Base-by-base conservation (phyloP, 2,113 vertebrate species). In the Desmodus rotundus region DNA sequence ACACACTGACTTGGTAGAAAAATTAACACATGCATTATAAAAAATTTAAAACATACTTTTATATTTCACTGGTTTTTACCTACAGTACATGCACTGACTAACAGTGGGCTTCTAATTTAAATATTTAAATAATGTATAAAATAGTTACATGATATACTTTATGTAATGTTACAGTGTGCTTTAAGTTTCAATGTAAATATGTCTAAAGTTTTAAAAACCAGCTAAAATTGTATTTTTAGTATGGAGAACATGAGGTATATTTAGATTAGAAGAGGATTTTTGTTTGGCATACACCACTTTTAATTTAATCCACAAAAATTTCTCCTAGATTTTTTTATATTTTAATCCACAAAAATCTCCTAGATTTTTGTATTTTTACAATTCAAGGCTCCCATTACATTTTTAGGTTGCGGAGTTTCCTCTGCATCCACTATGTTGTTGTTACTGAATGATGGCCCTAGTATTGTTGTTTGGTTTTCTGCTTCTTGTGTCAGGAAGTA, bases 341-440 rank as follows among this genome's bases (percentile, higher is more conserved):
- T 65, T 80, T 43, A 36, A 36, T 85, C 3, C 80, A 5, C 22
- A 38, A 61, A 74, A 61, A 14, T 89, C 19, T 72, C 80, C 82
- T 52, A 96, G 56, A 73, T 4, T 10, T 93, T 80, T 74, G 0
- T 80, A 58, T 88, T 83, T 45, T 87, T 91, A 33, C 31, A 67
- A 91, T 77, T 77, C 91, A 94, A 86, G 61, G 1, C 54, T 89
- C n/a, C 38, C 38, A 88, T 97, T 98, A 81, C 94, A 78, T 97
- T 97, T 96, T 95, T 22, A 82, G 93, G 61, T 96, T 94, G 92
- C 70, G 97, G 91, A 87, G 65, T 96, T 97, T 96, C 96, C 87
- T 95, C 95, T 97, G 93, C 76, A 87, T 98, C 81, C 67, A 45
- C 67, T 89, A 86, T 68, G 89, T 97, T 88, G 87, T 47, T 50